Evolutionary conservation across 2,888 invertebrate species (phyloP).

Genomic region (Helleia helle): DNA sequence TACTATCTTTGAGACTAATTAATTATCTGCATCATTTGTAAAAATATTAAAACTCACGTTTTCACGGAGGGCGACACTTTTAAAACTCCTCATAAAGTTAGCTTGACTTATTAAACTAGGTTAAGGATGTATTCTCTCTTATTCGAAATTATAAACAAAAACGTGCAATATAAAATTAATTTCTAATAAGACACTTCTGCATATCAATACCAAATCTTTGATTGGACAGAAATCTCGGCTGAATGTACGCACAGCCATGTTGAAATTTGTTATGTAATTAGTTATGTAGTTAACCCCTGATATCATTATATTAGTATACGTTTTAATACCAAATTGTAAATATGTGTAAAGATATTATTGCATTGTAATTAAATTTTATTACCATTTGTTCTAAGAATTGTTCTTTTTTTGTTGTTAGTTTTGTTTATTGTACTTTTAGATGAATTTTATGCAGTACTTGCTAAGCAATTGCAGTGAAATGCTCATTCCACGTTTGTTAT

Average conservation of each 20-base stretch:
- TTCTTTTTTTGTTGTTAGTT: slow-evolving; percentile 69
- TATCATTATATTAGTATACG: slow-evolving; percentile 65
- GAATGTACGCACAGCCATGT: slow-evolving; percentile 46
- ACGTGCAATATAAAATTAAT: slow-evolving; percentile 55
- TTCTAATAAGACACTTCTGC: slow-evolving; percentile 45
- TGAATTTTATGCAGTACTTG: slow-evolving; percentile 24
- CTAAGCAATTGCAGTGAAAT: slow-evolving; percentile 29
- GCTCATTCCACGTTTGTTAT: slow-evolving; percentile 30
- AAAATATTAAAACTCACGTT: too few species aligned
- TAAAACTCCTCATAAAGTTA: neutral
- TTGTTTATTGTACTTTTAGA: slow-evolving; percentile 52
- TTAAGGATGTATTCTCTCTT: slow-evolving; percentile 17
- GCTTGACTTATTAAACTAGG: slow-evolving; percentile 13
- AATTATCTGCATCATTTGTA: too few species aligned
- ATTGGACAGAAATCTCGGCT: slow-evolving; percentile 39
- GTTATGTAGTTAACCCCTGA: slow-evolving; percentile 48
- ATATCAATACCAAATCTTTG: slow-evolving; percentile 58
- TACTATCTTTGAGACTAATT: too few species aligned
- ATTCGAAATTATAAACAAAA: slow-evolving; percentile 19
- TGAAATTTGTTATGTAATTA: slow-evolving; percentile 54
- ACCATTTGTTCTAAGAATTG: slow-evolving; percentile 70
- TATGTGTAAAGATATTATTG: slow-evolving; percentile 72
- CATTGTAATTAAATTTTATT: slow-evolving; percentile 67
- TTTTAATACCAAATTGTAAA: slow-evolving; percentile 72
- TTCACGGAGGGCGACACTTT: too few species aligned